Conservation (phyloP, 1,140 invertebrate species). For the Cryptotermes secundus region DNA sequence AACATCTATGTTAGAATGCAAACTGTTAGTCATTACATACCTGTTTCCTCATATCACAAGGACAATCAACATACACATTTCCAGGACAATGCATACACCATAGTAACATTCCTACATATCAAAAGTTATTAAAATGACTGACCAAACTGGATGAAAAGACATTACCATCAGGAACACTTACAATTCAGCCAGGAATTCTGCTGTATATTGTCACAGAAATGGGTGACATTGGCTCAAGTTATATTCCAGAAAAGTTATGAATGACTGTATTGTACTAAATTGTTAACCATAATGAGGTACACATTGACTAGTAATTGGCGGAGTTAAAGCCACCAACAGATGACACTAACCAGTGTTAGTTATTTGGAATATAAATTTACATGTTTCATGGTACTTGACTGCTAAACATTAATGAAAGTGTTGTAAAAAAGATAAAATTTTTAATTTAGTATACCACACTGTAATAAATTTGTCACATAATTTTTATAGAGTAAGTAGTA, state of each 20-base stretch:
- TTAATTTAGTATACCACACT: constrained; percentile 4
- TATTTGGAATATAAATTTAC: neutral
- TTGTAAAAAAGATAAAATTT: neutral
- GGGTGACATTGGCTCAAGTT: neutral
- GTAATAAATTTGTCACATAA: neutral
- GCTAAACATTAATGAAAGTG: neutral
- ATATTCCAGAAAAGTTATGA: neutral
- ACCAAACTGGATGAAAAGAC: neutral
- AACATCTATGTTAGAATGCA: neutral
- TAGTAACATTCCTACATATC: neutral
- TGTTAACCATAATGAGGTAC: neutral
- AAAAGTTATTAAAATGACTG: neutral
- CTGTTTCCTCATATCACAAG: neutral
- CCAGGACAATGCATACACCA: neutral
- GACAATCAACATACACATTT: neutral
- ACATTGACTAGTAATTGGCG: neutral
- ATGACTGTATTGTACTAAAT: constrained; percentile 2
- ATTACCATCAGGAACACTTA: neutral
- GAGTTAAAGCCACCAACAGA: neutral
- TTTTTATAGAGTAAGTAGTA: neutral
- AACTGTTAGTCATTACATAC: neutral
- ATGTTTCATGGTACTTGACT: neutral
- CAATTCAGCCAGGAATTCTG: neutral
- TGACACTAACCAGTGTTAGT: constrained; percentile 6
- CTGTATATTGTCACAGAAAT: neutral